Conservation (phyloP, 35 echinoderm and acorn worm species). For the Lytechinus variegatus region DNA sequence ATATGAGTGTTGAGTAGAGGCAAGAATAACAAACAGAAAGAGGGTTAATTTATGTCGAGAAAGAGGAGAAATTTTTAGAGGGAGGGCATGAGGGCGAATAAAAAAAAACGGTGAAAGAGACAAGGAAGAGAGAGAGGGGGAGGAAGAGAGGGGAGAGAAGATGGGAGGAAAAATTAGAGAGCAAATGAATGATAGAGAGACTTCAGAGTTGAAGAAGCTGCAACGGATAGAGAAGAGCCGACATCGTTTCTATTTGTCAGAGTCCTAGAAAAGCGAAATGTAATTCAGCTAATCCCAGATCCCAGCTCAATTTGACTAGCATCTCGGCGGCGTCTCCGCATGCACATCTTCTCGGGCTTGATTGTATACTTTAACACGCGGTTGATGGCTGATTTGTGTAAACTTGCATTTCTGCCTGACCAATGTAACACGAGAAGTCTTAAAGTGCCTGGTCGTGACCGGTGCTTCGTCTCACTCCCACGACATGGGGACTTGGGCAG, state of each 20-base stretch:
- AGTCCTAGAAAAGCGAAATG: background rate
- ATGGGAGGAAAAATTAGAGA: background rate
- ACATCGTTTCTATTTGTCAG: background rate
- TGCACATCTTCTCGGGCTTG: background rate
- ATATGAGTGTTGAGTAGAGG: background rate
- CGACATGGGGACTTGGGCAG: background rate
- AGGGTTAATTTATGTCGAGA: background rate
- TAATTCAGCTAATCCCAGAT: background rate
- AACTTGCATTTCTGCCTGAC: background rate
- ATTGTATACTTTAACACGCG: conserved; percentile 18
- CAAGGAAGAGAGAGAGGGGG: background rate
- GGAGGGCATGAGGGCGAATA: too few relatives aligned
- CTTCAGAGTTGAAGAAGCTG: background rate
- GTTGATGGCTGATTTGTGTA: conserved; percentile 11
- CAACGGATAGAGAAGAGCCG: background rate
- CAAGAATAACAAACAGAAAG: too few relatives aligned
- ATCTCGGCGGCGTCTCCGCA: background rate
- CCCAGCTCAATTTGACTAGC: background rate
- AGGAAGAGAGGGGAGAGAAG: background rate
- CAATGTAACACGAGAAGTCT: background rate
- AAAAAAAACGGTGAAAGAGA: background rate
- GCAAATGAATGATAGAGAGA: background rate
- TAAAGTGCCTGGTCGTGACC: conserved; percentile 2
- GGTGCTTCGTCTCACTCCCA: background rate
- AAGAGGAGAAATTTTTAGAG: background rate